Conservation (phyloP, 2,797 vertebrate species). For the Mus caroli region DNA sequence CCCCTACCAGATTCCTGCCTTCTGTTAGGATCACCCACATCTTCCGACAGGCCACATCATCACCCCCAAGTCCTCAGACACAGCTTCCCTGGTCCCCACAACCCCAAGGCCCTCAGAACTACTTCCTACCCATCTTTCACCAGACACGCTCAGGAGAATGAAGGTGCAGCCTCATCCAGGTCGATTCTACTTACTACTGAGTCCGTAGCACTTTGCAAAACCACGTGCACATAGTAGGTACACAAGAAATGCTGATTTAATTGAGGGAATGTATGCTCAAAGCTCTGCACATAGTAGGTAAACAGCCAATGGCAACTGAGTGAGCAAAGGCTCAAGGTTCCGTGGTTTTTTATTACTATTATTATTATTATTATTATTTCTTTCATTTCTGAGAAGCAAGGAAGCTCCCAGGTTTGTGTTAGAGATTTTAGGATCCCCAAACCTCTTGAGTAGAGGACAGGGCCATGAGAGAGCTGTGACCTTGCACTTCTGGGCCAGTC, state of each 20-base stretch:
- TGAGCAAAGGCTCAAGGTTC: background rate
- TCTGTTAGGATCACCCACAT: no score
- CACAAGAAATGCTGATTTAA: background rate
- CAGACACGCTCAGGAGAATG: background rate
- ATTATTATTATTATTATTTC: background rate
- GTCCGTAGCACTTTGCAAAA: background rate
- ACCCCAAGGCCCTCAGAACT: background rate
- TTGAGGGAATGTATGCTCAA: no score
- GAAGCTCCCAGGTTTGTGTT: background rate
- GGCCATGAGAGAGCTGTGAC: background rate
- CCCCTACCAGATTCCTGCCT: no score
- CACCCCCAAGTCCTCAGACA: background rate
- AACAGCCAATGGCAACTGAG: background rate
- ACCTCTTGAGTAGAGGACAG: background rate
- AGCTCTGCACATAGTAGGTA: background rate
- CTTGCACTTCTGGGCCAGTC: background rate
- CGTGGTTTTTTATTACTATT: background rate
- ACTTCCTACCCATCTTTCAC: background rate
- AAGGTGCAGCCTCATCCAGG: background rate
- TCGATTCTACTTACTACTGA: background rate
- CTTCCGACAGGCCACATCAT: background rate
- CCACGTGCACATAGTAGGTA: background rate
- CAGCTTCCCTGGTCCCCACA: background rate
- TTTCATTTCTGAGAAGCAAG: conserved; percentile 46
- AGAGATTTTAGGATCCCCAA: background rate